A percentile compares a stretch with the other conserved stretches of the same genome.
Conservation (phyloP, 1,140 invertebrate species). For the Doryteuthis pealeii region DNA sequence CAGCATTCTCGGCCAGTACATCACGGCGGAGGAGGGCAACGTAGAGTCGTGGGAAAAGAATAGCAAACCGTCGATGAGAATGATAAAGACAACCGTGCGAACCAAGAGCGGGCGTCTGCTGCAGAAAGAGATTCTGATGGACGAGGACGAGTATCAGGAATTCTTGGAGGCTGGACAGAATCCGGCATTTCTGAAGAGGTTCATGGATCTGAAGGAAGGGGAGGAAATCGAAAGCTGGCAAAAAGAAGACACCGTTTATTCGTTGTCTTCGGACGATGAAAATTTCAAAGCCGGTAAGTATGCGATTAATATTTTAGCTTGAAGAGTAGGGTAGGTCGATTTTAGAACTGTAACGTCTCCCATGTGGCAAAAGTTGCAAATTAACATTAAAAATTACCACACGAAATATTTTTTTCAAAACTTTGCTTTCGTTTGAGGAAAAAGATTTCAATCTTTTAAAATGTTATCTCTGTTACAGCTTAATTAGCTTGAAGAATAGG, state of each 20-base stretch:
- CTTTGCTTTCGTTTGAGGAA: too few relatives aligned
- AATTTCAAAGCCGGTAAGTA: constrained; percentile 35
- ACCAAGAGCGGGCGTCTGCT: constrained; percentile 57
- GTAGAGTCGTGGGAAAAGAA: constrained; percentile 51
- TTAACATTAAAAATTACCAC: too few relatives aligned
- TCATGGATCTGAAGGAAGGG: constrained; percentile 49
- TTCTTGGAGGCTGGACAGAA: constrained; percentile 54
- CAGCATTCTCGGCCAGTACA: constrained; percentile 49
- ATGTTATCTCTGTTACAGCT: too few relatives aligned
- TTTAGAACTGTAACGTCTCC: too few relatives aligned
- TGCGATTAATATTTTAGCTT: not conserved
- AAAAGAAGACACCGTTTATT: constrained; percentile 56
- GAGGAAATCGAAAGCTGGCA: constrained; percentile 58
- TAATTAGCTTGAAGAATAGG: too few relatives aligned
- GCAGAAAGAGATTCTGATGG: constrained; percentile 55
- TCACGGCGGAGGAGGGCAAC: constrained; percentile 38
- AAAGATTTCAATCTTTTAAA: too few relatives aligned
- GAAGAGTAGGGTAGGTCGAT: too few relatives aligned
- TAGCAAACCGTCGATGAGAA: constrained; percentile 44
- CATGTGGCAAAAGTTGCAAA: too few relatives aligned
- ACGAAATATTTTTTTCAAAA: too few relatives aligned
- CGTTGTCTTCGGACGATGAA: constrained; percentile 43
- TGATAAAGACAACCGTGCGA: constrained; percentile 52
- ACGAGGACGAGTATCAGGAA: constrained; percentile 55
- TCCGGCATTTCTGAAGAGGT: constrained; percentile 54